A percentile compares a stretch with the other conserved stretches of the same genome.
Conservation (phyloP, 2,888 invertebrate species). For the Syrphus vitripennis region DNA sequence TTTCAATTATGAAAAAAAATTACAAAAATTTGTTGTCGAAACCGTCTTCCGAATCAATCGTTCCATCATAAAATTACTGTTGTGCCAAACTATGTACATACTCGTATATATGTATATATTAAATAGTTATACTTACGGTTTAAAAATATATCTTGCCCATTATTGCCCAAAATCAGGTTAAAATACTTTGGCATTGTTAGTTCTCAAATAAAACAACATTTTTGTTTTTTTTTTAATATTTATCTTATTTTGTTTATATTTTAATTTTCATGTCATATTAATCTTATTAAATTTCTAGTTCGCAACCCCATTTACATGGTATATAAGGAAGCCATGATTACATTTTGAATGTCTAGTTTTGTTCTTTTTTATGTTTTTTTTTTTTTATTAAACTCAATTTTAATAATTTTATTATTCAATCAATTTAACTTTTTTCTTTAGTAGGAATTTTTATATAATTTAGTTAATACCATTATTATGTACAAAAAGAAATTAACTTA, state of each 20-base stretch:
- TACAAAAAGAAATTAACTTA: slow-evolving; percentile 31
- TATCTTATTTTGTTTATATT: slow-evolving; percentile 1
- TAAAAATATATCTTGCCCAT: no score
- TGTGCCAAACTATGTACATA: no score
- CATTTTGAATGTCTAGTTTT: slow-evolving; percentile 22
- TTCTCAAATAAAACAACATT: no score
- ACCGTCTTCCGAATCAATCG: no score
- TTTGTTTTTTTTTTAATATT: slow-evolving; percentile 19
- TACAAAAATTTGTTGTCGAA: no score
- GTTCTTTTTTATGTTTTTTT: neutral
- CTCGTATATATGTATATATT: neutral
- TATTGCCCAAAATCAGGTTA: no score
- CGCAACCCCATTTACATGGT: slow-evolving; percentile 68
- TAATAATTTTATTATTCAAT: neutral
- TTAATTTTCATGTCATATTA: slow-evolving; percentile 2
- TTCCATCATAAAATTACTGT: no score
- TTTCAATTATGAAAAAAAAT: no score
- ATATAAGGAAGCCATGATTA: slow-evolving; percentile 67
- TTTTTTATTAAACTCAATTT: slow-evolving; percentile 16
- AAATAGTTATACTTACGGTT: no score
- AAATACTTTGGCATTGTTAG: no score
- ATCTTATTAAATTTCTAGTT: slow-evolving; percentile 34
- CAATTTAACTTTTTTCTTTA: slow-evolving; percentile 18
- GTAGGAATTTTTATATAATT: slow-evolving; percentile 46
- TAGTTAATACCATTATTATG: neutral